Evolutionary conservation across 1,140 invertebrate species (phyloP).

Genomic region (Steinernema feltiae): DNA sequence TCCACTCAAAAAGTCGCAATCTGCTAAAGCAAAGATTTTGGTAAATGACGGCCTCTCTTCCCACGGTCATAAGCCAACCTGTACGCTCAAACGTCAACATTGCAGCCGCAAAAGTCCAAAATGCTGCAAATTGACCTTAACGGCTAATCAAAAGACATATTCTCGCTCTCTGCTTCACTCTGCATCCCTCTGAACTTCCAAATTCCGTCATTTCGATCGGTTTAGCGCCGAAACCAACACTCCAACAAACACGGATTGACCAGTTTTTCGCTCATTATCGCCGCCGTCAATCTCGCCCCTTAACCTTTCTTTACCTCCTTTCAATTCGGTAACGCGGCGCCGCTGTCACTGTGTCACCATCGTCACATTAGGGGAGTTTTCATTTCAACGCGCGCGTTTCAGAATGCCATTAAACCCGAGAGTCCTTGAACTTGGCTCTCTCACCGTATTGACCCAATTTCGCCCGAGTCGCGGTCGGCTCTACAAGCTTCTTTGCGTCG

Average conservation of each 20-base stretch:
- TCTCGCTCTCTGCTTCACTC: too few relatives aligned
- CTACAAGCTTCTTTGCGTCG: not conserved
- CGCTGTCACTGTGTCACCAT: not conserved
- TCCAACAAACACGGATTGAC: not conserved
- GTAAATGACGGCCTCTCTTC: too few relatives aligned
- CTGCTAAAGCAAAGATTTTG: too few relatives aligned
- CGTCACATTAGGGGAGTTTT: not conserved
- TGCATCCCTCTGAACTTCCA: too few relatives aligned
- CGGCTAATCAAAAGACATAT: too few relatives aligned
- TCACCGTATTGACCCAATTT: conserved; percentile 14
- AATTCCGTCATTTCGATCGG: too few relatives aligned
- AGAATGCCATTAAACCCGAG: not conserved
- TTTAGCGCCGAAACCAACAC: not conserved
- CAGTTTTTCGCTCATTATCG: not conserved
- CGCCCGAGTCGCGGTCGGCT: not conserved
- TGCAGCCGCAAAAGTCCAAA: too few relatives aligned
- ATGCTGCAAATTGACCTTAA: too few relatives aligned
- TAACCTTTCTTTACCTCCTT: not conserved
- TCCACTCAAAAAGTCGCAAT: too few relatives aligned
- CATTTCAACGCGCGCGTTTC: not conserved
- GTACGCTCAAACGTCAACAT: too few relatives aligned
- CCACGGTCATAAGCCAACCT: too few relatives aligned
- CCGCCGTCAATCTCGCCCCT: not conserved
- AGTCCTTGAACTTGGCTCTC: not conserved
- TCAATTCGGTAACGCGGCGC: too few relatives aligned